Conservation (phyloP, 2,113 vertebrate species). For the Lamprotornis superbus region DNA sequence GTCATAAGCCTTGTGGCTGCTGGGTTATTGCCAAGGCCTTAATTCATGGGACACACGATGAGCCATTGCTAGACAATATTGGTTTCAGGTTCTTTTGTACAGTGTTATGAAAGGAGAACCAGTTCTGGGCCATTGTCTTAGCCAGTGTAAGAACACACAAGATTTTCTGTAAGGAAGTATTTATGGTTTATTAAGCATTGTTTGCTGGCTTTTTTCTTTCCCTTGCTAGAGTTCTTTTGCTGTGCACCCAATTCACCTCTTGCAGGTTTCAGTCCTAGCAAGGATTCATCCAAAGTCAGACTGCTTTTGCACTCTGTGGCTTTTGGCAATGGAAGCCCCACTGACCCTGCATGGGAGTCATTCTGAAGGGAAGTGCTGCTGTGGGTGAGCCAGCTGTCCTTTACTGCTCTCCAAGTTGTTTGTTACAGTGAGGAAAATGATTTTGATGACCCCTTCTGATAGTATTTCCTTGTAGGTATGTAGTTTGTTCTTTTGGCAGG, state of each 20-base stretch:
- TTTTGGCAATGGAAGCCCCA: not conserved
- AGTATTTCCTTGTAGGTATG: not conserved
- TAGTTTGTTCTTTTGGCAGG: not conserved
- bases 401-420: not conserved
- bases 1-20: constrained; percentile 32
- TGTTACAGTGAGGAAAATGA: not conserved
- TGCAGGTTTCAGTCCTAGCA: not conserved
- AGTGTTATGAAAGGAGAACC: not conserved
- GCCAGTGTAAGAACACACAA: not conserved
- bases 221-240: not conserved
- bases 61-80: not conserved
- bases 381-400: not conserved
- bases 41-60: not conserved
- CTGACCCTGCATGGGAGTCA: not conserved
- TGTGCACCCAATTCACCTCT: not conserved
- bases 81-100: constrained; percentile 19
- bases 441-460: not conserved
- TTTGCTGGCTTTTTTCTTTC: not conserved
- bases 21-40: constrained; percentile 18
- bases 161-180: not conserved
- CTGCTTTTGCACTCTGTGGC: not conserved
- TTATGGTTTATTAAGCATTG: not conserved
- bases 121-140: not conserved
- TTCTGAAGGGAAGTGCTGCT: not conserved
- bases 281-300: not conserved